Conservation (phyloP, 2,888 invertebrate genomes). For the Drosophila conformis region DNA sequence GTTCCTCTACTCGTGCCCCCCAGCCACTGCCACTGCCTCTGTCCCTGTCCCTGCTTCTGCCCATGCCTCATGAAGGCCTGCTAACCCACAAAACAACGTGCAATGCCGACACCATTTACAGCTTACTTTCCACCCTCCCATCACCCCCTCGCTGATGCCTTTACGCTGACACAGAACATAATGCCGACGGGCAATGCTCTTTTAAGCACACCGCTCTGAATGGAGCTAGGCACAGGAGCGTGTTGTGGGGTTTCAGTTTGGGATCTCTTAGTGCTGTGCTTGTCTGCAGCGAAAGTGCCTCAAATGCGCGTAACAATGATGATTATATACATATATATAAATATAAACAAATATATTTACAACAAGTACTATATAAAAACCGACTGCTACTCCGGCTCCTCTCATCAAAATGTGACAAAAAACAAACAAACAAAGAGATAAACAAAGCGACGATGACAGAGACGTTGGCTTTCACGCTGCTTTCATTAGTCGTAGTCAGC, state of each 20-base stretch:
- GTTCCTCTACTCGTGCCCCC: not conserved
- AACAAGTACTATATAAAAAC: conserved; percentile 30
- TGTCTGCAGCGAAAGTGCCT: conserved; percentile 71
- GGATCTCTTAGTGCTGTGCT: conserved; percentile 23
- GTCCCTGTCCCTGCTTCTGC: not conserved
- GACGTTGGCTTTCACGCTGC: conserved; percentile 57
- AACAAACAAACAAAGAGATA: conserved; percentile 57
- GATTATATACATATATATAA: conserved; percentile 50
- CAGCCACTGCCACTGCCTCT: not conserved
- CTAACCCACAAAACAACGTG: conserved; percentile 79
- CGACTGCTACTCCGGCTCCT: conserved; percentile 26
- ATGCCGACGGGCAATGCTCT: conserved; percentile 82
- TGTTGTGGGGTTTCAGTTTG: conserved; percentile 3
- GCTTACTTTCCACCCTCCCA: conserved; percentile 11
- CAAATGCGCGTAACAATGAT: conserved; percentile 74
- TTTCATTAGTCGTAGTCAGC: conserved; percentile 54
- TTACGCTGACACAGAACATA: conserved; percentile 78
- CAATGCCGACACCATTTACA: conserved; percentile 64
- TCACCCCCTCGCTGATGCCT: conserved; percentile 32
- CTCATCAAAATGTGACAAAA: conserved; percentile 69
- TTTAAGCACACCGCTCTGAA: conserved; percentile 74
- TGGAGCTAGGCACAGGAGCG: conserved; percentile 34
- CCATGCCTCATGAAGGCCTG: conserved; percentile 54
- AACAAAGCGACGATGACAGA: conserved; percentile 55
- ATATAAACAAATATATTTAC: conserved; percentile 23